Evolutionary conservation across 2,113 vertebrate genomes (phyloP), one percentile per base, ranked within the genome.

Genomic region (Ramphastos sulfuratus): DNA sequence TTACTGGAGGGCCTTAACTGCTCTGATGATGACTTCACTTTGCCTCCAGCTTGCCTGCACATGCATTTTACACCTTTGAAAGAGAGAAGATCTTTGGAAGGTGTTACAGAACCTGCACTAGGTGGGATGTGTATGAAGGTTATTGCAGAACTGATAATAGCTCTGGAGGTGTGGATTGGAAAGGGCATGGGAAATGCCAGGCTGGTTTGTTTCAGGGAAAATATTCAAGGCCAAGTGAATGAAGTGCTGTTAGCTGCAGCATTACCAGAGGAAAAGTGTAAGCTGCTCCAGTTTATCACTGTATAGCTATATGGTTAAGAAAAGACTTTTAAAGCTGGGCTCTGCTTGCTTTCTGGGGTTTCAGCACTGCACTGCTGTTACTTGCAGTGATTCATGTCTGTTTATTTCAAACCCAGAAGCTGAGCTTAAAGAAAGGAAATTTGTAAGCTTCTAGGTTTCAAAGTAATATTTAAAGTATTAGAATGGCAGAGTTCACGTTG

Each of bases 331-430:
- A 66, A 64, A 90, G 42, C 16, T 77, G 71, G 56, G 7, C 79
- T 31, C 39, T 75, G 25, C 73, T 86, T 87, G 21, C 61, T 82
- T 60, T 93, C 46, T 60, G 59, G 83, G 77, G 48, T 71, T 94
- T 72, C 75, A 94, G 59, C 48, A 21, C 75, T 83, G 52, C 28
- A 59, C 44, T 52, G 50, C 48, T 92, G n/a, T 66, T 85, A 42
- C 42, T 92, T 87, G 54, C 55, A 73, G 42, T 89, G 83, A 78
- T 94, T 93, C 66, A 33, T 72, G 33, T 59, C 73, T 87, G 31
- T 31, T 82, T 82, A 70, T 87, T 92, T 70, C 69, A 95, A 92
- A 94, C 56, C 64, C 85, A 83, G 93, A 87, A 94, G 77, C 31
- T 58, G 55, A 84, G 4, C 66, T 85, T 70, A 72, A 91, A 67